Base-by-base conservation (phyloP, 2,888 invertebrate species). In the Myopa tessellatipennis region DNA sequence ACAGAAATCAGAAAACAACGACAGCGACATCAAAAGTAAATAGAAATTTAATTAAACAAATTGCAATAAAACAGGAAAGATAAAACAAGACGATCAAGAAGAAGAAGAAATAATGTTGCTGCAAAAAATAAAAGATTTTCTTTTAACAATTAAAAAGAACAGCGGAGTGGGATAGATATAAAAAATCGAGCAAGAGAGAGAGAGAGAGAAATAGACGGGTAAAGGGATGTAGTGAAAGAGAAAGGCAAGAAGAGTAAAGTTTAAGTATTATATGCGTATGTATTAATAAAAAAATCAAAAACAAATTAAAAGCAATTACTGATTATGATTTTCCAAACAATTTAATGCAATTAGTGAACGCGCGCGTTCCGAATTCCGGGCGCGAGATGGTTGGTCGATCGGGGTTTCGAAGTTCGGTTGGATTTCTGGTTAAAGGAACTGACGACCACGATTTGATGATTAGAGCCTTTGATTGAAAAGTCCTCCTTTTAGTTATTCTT, bases 251-350 rank as follows among this genome's bases (percentile, higher is more conserved):
- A 12, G 8, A 70, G 55, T 26, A 40, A 70, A 52, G 34, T 26
- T 45, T 3, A 45, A 45, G 45, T 45, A 10, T 45, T 45, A 8
- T 45, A 67, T 36, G 36, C 36, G 68, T 26, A 61, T n/a, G 38
- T n/a, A 50, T 38, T 50, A 45, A 40, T 50, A 67, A 60, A 4
- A 74, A 68, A 26, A 72, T 36, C 75, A 76, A 74, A 79, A 80
- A 84, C 82, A 83, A 84, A 81, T 83, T 81, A 85, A 84, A 84
- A 82, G 81, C 85, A 84, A 86, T 85, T 85, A 84, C 85, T 79
- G 84, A 83, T 85, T 84, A 85, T 86, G 84, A 85, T 86, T 86
- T 85, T 86, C 85, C 84, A 85, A 85, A 85, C 85, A 86, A 86
- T 85, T 85, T 85, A 86, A 86, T 86, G 82, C 85, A 85, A 85